A percentile compares a stretch with the other conserved stretches of the same genome.
Conservation (phyloP, 1,140 invertebrate genomes). For the Hycleus phaleratus region DNA sequence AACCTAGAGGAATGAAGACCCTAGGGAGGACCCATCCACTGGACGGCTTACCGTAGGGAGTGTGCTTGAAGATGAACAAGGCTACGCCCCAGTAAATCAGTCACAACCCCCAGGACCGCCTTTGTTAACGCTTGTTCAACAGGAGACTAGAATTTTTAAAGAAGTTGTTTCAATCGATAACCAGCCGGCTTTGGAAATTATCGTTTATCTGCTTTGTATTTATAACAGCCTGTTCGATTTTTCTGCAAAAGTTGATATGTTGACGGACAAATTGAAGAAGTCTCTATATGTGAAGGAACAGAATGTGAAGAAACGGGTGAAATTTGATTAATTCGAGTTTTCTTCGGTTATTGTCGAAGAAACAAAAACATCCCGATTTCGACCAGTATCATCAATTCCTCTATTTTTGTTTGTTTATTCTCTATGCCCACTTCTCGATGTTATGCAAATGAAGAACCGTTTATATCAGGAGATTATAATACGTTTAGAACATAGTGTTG, state of each 20-base stretch:
- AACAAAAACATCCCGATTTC: no score
- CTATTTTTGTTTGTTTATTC: neutral
- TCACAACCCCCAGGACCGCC: slow-evolving; percentile 37
- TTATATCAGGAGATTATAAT: slow-evolving; percentile 21
- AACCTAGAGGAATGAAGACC: no score
- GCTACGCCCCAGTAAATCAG: slow-evolving; percentile 32
- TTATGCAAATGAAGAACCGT: slow-evolving; percentile 28
- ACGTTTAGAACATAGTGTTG: neutral
- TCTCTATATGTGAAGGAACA: neutral
- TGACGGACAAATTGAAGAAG: slow-evolving; percentile 6
- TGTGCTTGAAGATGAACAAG: slow-evolving; percentile 20
- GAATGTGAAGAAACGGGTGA: neutral
- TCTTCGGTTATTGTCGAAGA: no score
- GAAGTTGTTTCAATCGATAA: neutral
- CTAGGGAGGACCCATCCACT: no score
- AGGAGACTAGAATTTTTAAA: slow-evolving; percentile 19
- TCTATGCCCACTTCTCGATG: slow-evolving; percentile 6
- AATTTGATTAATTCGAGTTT: no score
- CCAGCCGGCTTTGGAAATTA: neutral
- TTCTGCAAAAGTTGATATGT: slow-evolving; percentile 27
- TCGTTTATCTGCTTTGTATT: neutral
- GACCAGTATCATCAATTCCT: neutral
- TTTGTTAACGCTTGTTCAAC: slow-evolving; percentile 29
- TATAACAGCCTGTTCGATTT: slow-evolving; percentile 9
- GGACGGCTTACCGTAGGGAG: slow-evolving; percentile 21